Evolutionary conservation across 2,888 invertebrate species (phyloP).

Genomic region (Nezara viridula): DNA sequence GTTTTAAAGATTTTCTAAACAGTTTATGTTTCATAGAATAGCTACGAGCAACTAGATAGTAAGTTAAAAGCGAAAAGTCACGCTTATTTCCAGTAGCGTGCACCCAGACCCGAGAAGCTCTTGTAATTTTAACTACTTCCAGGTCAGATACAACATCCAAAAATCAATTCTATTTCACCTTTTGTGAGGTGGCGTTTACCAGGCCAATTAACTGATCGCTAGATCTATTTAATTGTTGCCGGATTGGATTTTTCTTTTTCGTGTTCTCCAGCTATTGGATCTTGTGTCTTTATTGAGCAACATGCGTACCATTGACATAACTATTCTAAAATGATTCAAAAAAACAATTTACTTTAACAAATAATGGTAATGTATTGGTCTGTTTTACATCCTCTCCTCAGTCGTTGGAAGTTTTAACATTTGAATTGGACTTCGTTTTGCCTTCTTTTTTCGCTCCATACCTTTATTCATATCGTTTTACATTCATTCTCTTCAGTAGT

Average conservation of each 20-base stretch:
- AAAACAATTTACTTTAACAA: background rate
- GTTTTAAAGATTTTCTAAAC: too few species aligned
- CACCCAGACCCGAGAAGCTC: too few species aligned
- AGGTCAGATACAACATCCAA: background rate
- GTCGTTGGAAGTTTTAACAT: background rate
- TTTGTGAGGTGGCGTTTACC: background rate
- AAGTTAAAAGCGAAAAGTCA: too few species aligned
- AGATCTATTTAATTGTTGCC: background rate
- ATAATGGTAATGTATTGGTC: conserved; percentile 2
- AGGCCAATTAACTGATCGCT: background rate
- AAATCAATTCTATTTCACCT: background rate
- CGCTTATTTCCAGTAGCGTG: background rate
- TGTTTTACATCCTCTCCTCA: background rate
- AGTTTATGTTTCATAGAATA: too few species aligned
- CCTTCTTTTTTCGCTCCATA: background rate
- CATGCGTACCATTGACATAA: background rate
- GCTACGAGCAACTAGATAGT: too few species aligned
- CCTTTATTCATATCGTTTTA: background rate
- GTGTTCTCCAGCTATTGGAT: background rate
- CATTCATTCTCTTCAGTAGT: background rate
- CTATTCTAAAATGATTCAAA: background rate
- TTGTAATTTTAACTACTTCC: background rate
- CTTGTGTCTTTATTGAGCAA: background rate
- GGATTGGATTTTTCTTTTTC: background rate
- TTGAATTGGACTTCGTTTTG: conserved; percentile 7